phyloP scores from a whole-genome alignment of 2,113 vertebrate genomes.

The Sylvicapra grimmia region DNA sequence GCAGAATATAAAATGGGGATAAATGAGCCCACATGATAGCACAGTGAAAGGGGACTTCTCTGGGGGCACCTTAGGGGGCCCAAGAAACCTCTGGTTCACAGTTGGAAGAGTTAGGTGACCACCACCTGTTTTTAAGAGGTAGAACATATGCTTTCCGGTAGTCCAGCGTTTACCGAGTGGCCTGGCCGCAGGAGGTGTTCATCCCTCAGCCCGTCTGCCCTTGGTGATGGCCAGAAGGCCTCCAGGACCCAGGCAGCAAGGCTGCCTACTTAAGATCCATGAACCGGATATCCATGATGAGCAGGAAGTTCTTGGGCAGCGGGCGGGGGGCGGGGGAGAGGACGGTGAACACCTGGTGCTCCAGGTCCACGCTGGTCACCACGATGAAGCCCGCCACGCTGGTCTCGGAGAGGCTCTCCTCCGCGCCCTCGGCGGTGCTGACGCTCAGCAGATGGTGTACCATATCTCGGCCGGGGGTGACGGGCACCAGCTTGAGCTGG shows the following conservation, averaged over 20 bases:
- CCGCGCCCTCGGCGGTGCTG: slow-evolving; percentile 87
- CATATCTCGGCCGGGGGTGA: slow-evolving; percentile 94
- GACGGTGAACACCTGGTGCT: slow-evolving; percentile 93
- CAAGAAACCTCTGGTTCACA: background rate
- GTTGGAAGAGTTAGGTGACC: background rate
- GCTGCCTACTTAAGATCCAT: slow-evolving; percentile 90
- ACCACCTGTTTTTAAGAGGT: background rate
- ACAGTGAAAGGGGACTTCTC: background rate
- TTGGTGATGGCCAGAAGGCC: background rate
- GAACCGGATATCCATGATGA: slow-evolving; percentile 99
- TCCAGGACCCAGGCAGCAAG: background rate
- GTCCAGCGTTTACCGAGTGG: background rate
- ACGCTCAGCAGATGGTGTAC: slow-evolving; percentile 96
- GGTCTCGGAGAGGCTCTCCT: slow-evolving; percentile 87
- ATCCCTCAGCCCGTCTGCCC: background rate
- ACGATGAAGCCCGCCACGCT: slow-evolving; percentile 97
- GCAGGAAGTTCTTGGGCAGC: slow-evolving; percentile 92
- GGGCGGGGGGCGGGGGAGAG: slow-evolving; percentile 93
- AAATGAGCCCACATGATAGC: background rate
- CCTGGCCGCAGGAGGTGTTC: background rate
- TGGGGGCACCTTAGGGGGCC: background rate
- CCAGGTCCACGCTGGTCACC: slow-evolving; percentile 92
- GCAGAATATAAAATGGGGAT: background rate
- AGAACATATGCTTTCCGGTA: background rate
- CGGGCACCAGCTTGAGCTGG: slow-evolving; percentile 96